phyloP scores from a whole-genome alignment of 2,888 invertebrate genomes.

The Polydesmus complanatus region DNA sequence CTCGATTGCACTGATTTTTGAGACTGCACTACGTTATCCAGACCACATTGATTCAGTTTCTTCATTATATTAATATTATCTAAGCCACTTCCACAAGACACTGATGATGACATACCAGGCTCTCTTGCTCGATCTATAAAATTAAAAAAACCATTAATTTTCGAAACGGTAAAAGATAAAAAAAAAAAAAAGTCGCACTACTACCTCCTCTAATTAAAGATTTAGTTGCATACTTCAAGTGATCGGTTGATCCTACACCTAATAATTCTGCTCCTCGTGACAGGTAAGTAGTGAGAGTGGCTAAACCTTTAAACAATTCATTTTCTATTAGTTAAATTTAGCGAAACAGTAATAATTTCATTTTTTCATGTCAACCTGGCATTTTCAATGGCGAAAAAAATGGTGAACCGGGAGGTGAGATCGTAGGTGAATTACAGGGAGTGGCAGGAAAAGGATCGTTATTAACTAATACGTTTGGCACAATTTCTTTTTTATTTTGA shows the following conservation, averaged over 20 bases:
- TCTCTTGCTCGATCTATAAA: background rate
- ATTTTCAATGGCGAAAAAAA: constrained; percentile 35
- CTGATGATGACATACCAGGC: background rate
- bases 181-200: too few relatives aligned
- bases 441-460: constrained; percentile 61
- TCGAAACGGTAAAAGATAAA: too few relatives aligned
- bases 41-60: constrained; percentile 51
- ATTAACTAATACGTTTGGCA: constrained; percentile 50
- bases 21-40: constrained; percentile 34
- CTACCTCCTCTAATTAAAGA: background rate
- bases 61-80: constrained; percentile 45
- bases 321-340: too few relatives aligned
- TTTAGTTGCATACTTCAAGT: background rate
- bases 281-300: background rate
- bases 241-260: constrained; percentile 36
- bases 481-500: constrained; percentile 30
- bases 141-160: background rate
- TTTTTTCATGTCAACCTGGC: too few relatives aligned
- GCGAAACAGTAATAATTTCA: too few relatives aligned
- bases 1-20: background rate
- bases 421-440: constrained; percentile 71
- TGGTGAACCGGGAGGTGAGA: constrained; percentile 32
- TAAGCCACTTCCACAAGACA: background rate
- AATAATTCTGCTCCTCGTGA: constrained; percentile 47
- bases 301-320: constrained; percentile 9